These are phyloP conservation scores for Microplitis demolitor DNA, from an alignment of 1,140 invertebrate species.

Conservation along the genomic window DNA sequence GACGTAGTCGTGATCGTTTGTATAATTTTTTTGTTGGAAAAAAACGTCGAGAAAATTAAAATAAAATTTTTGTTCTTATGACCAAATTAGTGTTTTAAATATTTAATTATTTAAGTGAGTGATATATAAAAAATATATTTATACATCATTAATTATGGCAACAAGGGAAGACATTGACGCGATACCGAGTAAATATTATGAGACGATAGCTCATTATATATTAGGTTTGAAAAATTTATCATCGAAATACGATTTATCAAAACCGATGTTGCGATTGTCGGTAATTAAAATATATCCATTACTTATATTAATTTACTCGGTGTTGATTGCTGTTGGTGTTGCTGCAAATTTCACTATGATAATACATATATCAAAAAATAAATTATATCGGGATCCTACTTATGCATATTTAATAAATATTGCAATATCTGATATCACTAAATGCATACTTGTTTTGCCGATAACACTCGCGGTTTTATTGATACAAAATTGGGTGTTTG, in stretches of 20 bases:
- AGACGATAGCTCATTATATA: constrained; percentile 40
- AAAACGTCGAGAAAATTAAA: no score
- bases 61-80: no score
- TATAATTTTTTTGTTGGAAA: no score
- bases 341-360: constrained; percentile 67
- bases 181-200: constrained; percentile 41
- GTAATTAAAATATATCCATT: constrained; percentile 66
- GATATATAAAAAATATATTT: no score
- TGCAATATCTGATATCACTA: constrained; percentile 70
- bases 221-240: constrained; percentile 42
- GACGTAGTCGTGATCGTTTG: no score
- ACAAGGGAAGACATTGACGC: constrained; percentile 23
- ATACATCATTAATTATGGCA: no score
- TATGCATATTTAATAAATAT: constrained; percentile 72
- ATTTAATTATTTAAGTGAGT: no score
- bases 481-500: constrained; percentile 77
- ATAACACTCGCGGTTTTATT: constrained; percentile 71
- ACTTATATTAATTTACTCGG: constrained; percentile 69
- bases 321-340: constrained; percentile 65
- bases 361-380: constrained; percentile 65
- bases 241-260: constrained; percentile 53
- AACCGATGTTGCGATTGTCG: constrained; percentile 56
- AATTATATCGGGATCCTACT: constrained; percentile 69
- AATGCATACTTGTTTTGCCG: constrained; percentile 71
- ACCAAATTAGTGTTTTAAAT: no score